Conservation (phyloP, 2,888 invertebrate species). For the Phania funesta region DNA sequence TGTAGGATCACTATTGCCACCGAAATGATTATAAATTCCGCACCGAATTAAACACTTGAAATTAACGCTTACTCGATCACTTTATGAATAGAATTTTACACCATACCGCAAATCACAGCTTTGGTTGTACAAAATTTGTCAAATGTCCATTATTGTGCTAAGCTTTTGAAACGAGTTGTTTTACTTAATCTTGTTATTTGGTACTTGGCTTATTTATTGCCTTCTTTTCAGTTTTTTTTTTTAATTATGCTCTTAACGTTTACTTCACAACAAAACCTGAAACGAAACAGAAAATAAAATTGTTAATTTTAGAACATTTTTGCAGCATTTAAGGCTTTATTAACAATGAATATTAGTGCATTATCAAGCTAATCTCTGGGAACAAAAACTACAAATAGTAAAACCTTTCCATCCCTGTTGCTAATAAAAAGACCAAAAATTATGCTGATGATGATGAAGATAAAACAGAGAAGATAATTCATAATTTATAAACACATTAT, state of each 20-base stretch:
- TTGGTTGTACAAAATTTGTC: too few species aligned
- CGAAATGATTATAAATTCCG: too few species aligned
- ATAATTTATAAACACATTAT: constrained; percentile 53
- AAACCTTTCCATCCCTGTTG: background rate
- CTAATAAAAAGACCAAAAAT: background rate
- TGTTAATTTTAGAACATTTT: background rate
- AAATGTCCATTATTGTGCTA: too few species aligned
- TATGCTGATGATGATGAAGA: constrained; percentile 18
- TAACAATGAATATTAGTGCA: background rate
- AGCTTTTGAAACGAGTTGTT: too few species aligned
- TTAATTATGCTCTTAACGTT: background rate
- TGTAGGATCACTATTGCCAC: too few species aligned
- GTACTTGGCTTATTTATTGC: too few species aligned
- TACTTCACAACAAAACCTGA: background rate
- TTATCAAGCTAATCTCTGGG: background rate
- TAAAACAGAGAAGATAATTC: constrained; percentile 39
- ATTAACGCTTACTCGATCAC: too few species aligned
- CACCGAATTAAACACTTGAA: too few species aligned
- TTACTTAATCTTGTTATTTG: too few species aligned
- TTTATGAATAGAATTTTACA: too few species aligned
- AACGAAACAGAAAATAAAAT: background rate
- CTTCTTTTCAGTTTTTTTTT: too few species aligned
- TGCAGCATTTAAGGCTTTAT: background rate
- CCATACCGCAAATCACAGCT: too few species aligned
- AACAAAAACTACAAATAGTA: background rate